Percentiles rank a stretch among this genome's conserved stretches.
Evolutionary conservation across 2,888 invertebrate species (phyloP).

Genomic region (Dexiosoma caninum): DNA sequence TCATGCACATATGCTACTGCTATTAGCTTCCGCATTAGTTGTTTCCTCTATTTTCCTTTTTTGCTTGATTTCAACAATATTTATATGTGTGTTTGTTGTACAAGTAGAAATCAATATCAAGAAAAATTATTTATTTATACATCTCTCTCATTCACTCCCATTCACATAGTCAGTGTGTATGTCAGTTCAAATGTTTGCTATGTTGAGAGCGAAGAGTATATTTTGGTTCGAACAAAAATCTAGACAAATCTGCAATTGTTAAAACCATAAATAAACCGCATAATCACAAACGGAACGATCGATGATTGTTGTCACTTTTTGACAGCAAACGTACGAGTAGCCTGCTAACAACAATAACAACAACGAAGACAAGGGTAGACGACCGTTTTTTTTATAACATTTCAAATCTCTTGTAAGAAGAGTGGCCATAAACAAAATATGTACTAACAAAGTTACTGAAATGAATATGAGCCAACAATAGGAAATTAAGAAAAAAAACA

Average conservation of each 20-base stretch:
- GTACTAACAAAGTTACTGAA: neutral
- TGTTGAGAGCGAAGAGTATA: neutral
- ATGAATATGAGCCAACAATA: neutral
- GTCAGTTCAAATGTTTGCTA: neutral
- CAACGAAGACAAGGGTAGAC: conserved; percentile 46
- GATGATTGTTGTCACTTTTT: conserved; percentile 76
- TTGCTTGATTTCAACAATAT: neutral
- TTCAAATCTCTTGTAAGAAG: conserved; percentile 18
- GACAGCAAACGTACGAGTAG: conserved; percentile 68
- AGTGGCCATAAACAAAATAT: neutral
- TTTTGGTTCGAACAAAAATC: conserved; percentile 65
- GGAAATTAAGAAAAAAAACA: neutral
- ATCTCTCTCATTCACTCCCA: conserved; percentile 49
- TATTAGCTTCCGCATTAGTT: conserved; percentile 31
- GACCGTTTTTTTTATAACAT: conserved; percentile 11
- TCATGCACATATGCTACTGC: conserved; percentile 14
- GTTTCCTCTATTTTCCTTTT: neutral
- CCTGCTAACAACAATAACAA: conserved; percentile 37
- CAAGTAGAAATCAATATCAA: conserved; percentile 32
- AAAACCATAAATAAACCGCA: conserved; percentile 76
- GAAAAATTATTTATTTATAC: conserved; percentile 24
- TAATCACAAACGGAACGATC: conserved; percentile 77
- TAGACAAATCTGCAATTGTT: conserved; percentile 76
- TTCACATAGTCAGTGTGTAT: neutral
- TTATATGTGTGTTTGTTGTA: neutral